phyloP scores from a whole-genome alignment of 2,113 vertebrate genomes.

The Galbula dea region DNA sequence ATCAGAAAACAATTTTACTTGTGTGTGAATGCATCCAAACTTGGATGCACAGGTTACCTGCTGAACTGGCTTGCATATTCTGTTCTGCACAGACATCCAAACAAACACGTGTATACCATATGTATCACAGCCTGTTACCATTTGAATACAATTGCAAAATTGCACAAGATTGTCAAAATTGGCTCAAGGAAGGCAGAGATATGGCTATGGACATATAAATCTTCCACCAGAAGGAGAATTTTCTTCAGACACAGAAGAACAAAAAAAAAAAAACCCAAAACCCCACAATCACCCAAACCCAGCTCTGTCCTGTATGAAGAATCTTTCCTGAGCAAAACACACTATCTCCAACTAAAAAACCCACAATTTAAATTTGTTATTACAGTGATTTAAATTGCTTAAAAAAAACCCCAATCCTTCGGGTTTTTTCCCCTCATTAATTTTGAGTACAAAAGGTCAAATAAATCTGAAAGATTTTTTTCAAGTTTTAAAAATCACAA shows the following conservation, averaged over 20 bases:
- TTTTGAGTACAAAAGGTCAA: background rate
- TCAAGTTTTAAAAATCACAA: background rate
- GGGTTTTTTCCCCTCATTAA: background rate
- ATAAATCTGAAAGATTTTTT: background rate
- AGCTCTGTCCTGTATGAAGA: background rate
- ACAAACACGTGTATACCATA: conserved; percentile 5
- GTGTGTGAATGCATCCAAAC: background rate
- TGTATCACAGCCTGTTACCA: background rate
- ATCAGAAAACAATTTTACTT: background rate
- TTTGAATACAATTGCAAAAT: conserved; percentile 7
- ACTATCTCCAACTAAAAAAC: background rate
- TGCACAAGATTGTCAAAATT: background rate
- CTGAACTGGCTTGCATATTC: background rate
- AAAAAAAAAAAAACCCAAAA: background rate
- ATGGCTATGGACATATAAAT: background rate
- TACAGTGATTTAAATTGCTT: background rate
- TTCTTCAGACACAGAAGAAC: background rate
- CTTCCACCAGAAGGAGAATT: background rate
- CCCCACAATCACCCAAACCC: background rate
- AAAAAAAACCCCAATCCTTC: background rate
- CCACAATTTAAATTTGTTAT: background rate
- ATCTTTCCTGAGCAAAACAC: background rate
- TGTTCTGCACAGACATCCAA: background rate
- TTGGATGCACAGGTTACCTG: background rate
- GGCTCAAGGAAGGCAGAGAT: background rate